A percentile compares a stretch with the other conserved stretches of the same genome.
phyloP scores from a whole-genome alignment of 2,113 vertebrate species.

The Motacilla tschutschensis region DNA sequence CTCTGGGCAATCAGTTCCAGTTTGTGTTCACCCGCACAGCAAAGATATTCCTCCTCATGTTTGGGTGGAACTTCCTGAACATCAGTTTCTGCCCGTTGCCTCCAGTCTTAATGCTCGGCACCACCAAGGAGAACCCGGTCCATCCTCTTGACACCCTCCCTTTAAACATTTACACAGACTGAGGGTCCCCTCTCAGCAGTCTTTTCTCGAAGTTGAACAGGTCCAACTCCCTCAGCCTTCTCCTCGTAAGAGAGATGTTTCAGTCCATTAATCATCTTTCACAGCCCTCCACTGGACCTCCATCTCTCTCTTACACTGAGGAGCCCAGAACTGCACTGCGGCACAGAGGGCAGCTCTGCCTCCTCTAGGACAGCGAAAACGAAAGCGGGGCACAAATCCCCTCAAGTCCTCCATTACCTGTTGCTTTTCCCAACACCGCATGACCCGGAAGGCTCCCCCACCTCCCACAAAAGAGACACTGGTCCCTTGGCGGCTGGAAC shows the following conservation, averaged over 20 bases:
- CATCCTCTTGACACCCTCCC: neutral
- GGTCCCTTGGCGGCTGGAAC: too few relatives aligned
- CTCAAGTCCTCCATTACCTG: neutral
- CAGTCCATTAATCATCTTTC: neutral
- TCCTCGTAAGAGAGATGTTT: neutral
- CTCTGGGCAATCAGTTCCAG: neutral
- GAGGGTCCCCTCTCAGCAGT: neutral
- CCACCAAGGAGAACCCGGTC: neutral
- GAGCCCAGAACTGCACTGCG: neutral
- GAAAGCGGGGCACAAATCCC: neutral
- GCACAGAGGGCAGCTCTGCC: neutral
- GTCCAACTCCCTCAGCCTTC: neutral
- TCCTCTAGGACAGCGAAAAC: neutral
- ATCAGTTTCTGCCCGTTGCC: neutral
- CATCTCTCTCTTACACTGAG: neutral
- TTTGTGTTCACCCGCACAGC: neutral
- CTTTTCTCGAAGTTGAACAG: neutral
- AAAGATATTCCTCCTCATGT: neutral
- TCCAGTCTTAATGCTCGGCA: neutral
- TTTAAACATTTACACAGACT: accelerated
- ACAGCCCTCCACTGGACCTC: neutral
- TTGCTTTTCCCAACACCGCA: neutral
- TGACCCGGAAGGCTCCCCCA: neutral
- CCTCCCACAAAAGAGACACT: neutral
- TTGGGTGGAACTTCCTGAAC: neutral